Evolutionary conservation across 1,140 invertebrate species (phyloP).

Genomic region (Sipha flava): DNA sequence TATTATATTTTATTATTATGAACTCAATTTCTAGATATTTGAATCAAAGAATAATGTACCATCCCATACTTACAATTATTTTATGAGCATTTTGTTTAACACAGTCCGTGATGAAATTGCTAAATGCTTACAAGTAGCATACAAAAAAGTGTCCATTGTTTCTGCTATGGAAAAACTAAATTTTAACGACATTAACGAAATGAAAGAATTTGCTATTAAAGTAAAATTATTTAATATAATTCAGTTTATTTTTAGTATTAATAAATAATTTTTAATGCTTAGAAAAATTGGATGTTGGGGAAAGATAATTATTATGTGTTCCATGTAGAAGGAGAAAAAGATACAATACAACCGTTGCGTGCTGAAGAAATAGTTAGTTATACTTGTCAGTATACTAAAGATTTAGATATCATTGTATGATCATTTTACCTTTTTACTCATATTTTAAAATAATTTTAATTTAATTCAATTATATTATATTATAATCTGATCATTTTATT

Average conservation of each 20-base stretch:
- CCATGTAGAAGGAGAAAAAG: constrained; percentile 51
- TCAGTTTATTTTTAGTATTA: background rate
- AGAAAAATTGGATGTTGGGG: constrained; percentile 68
- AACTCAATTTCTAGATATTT: constrained; percentile 54
- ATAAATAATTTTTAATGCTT: constrained; percentile 37
- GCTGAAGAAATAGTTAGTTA: no score
- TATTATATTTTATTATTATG: background rate
- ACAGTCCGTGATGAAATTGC: constrained; percentile 95
- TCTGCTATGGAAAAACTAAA: constrained; percentile 90
- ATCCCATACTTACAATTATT: constrained; percentile 88
- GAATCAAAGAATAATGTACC: constrained; percentile 85
- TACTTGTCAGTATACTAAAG: no score
- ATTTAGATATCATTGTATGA: no score
- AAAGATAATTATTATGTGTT: constrained; percentile 73
- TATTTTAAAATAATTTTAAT: no score
- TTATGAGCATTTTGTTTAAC: constrained; percentile 92
- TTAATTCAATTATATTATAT: no score
- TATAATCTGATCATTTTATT: no score
- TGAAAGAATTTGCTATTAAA: background rate
- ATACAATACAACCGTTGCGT: constrained; percentile 66
- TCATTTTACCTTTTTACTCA: no score
- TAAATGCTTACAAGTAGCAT: constrained; percentile 91
- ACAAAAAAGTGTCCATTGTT: constrained; percentile 75
- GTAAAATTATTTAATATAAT: background rate
- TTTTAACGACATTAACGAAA: constrained; percentile 45